A percentile compares a stretch with the other conserved stretches of the same genome.
phyloP scores from a whole-genome alignment of 2,797 vertebrate species.

The Mormyrops attenuatus region DNA sequence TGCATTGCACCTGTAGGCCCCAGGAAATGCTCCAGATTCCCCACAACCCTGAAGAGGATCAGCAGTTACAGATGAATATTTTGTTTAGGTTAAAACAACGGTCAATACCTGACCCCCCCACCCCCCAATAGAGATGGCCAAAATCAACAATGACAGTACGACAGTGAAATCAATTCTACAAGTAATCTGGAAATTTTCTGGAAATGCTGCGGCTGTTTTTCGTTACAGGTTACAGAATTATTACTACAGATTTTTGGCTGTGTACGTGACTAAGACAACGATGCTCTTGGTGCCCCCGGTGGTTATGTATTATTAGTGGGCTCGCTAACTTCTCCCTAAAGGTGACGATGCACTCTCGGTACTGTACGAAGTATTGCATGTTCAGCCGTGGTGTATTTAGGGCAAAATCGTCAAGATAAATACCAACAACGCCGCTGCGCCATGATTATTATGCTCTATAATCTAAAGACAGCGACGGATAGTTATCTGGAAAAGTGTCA shows the following conservation, averaged over 20 bases:
- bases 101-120: background rate
- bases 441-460: background rate
- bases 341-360: background rate
- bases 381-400: background rate
- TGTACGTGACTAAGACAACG: background rate
- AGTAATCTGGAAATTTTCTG: background rate
- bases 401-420: background rate
- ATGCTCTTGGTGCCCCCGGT: background rate
- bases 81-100: background rate
- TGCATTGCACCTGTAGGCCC: background rate
- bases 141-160: background rate
- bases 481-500: background rate
- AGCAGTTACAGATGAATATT: background rate
- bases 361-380: background rate
- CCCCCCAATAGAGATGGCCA: background rate
- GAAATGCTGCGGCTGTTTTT: background rate
- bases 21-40: background rate
- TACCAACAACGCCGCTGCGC: background rate
- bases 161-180: background rate
- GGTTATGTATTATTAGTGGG: background rate
- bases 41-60: background rate
- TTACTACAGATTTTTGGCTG: background rate
- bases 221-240: background rate
- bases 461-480: background rate
- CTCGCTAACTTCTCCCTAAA: background rate